Evolutionary conservation across 2,888 invertebrate genomes (phyloP), one percentile per base, ranked within the genome.

Genomic region (Lithophane leautieri): DNA sequence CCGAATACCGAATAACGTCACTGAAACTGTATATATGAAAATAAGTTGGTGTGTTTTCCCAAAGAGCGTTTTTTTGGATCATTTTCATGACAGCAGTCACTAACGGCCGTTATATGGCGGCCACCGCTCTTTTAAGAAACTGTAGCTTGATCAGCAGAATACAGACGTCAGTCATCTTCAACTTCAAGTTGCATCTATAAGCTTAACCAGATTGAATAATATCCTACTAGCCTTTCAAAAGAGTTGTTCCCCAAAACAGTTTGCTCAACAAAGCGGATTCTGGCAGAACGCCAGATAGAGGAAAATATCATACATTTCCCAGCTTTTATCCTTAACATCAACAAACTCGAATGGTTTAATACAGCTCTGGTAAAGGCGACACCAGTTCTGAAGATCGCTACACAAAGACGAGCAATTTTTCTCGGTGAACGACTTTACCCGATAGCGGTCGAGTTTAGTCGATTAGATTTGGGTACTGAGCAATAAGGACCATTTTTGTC

Each of bases 271-370:
- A 58, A 79, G 42, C 72, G 22, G 62, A 65, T 65, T 65, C 65
- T 78, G 80, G 77, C 79, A 79, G 9, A 22, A 28, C 22, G 77
- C 79, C 77, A 78, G 58, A 40, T 3, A n/a, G 73, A 40, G 80
- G 40, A 54, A 65, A 79, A 79, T 79, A 65, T 65, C 72, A 58
- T 79, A 78, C 58, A 65, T 78, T 63, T 79, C 50, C 4, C 0
- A 65, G 40, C 52, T 52, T 65, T 79, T 78, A 78, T 80, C 63
- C 80, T 65, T 47, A 73, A 79, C 47, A 80, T 73, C 80, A 79
- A 78, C 73, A 79, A 61, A 79, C 58, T 73, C 11, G 73, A 80
- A 80, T 61, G 60, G 73, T 47, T 79, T 79, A 79, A 79, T 58
- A 52, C 72, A 60, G 28, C n/a, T 40, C 4, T 1, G 4, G 54